These are phyloP conservation scores for Tichodroma muraria DNA, from an alignment of 2,113 vertebrate genomes.

Conservation along the genomic window DNA sequence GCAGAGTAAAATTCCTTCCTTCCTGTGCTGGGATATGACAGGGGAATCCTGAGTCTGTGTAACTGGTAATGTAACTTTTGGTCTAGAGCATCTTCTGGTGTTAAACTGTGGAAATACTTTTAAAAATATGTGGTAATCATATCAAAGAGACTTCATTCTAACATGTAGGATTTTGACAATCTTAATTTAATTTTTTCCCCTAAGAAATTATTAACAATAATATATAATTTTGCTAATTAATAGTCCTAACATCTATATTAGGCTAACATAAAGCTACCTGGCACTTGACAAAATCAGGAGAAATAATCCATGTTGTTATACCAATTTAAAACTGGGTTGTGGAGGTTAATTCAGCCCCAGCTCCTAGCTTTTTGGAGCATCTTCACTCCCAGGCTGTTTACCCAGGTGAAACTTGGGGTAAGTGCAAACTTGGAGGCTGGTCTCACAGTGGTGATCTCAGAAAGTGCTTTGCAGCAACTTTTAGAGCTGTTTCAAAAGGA, in stretches of 20 bases:
- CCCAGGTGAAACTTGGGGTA: no score
- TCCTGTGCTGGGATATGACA: neutral
- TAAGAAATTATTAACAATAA: neutral
- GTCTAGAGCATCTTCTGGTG: neutral
- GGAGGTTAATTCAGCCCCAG: neutral
- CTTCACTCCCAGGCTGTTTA: neutral
- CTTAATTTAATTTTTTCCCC: neutral
- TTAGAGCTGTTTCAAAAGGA: neutral
- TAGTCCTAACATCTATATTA: neutral
- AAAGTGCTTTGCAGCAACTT: neutral
- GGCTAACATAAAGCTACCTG: neutral
- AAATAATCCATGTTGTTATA: neutral
- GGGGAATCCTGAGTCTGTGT: neutral
- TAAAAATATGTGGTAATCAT: neutral
- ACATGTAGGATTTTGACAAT: neutral
- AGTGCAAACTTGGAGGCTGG: neutral
- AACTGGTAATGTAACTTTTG: neutral
- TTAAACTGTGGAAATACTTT: neutral
- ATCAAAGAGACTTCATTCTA: neutral
- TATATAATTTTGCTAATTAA: neutral
- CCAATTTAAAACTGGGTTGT: neutral
- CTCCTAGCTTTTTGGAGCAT: neutral
- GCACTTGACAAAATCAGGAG: neutral
- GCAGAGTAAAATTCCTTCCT: neutral
- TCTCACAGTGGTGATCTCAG: neutral